These are phyloP conservation scores for Solea senegalensis DNA, from an alignment of 2,113 vertebrate species.

Conservation along the genomic window DNA sequence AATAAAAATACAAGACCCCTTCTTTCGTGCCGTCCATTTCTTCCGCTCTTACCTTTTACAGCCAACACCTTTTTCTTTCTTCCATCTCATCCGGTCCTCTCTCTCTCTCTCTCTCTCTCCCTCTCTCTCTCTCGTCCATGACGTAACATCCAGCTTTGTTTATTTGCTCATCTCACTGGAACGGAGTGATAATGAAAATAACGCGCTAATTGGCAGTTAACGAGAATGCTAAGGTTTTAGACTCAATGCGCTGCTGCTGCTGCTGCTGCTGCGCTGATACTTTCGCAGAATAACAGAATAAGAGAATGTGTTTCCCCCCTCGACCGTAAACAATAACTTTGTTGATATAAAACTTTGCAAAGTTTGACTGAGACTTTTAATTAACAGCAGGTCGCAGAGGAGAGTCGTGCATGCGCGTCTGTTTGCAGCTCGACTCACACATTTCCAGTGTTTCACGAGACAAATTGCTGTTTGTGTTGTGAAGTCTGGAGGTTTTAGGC, in stretches of 20 bases:
- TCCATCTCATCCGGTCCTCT: conserved; percentile 39
- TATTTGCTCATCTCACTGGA: conserved; percentile 70
- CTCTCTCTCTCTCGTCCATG: conserved; percentile 54
- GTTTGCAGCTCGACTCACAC: not conserved
- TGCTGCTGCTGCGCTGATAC: not conserved
- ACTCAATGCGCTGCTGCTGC: not conserved
- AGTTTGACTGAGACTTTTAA: conserved; percentile 9
- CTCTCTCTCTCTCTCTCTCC: conserved; percentile 47
- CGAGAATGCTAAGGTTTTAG: not conserved
- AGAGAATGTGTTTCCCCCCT: not conserved
- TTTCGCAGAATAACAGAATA: rapidly evolving
- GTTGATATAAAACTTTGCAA: conserved; percentile 24
- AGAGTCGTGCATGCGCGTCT: not conserved
- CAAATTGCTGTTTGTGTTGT: conserved; percentile 58
- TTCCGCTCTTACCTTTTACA: conserved; percentile 73
- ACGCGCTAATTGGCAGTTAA: conserved; percentile 45
- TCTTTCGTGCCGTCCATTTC: conserved; percentile 59
- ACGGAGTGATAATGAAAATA: conserved; percentile 53
- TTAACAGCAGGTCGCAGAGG: not conserved
- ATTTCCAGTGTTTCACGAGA: conserved; percentile 1
- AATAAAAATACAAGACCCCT: conserved; percentile 64
- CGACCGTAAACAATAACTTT: not conserved
- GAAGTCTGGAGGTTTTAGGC: conserved; percentile 62
- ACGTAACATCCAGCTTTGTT: conserved; percentile 75
- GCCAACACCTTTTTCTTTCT: conserved; percentile 68